A percentile compares a stretch with the other conserved stretches of the same genome.
Evolutionary conservation across 2,888 invertebrate species (phyloP).

Genomic region (Pasiphila rectangulata): DNA sequence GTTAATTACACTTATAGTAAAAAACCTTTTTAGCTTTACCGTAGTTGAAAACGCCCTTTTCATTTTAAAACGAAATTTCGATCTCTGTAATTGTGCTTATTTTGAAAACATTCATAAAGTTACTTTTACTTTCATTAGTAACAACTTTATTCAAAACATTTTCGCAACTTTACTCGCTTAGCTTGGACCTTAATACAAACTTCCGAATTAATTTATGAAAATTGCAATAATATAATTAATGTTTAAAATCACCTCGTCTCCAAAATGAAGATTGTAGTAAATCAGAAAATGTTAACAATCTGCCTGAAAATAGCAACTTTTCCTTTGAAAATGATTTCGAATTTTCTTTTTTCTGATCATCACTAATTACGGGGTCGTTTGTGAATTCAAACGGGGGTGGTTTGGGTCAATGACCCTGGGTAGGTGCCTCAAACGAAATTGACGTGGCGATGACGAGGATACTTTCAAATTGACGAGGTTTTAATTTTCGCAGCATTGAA

Average conservation of each 20-base stretch:
- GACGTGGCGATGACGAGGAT: slow-evolving; percentile 39
- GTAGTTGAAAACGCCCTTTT: too few species aligned
- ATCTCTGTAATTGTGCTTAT: too few species aligned
- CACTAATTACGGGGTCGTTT: slow-evolving; percentile 68
- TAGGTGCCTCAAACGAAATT: slow-evolving; percentile 35
- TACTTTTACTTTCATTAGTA: too few species aligned
- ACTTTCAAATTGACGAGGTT: slow-evolving; percentile 29
- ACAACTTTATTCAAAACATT: too few species aligned
- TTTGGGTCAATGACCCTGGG: slow-evolving; percentile 65
- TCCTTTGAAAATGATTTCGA: slow-evolving; percentile 56
- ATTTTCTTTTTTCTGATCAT: slow-evolving; percentile 59
- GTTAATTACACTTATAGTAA: too few species aligned
- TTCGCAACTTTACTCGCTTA: too few species aligned
- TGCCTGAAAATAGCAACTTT: slow-evolving; percentile 40
- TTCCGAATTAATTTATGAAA: slow-evolving; percentile 22
- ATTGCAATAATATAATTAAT: slow-evolving; percentile 29
- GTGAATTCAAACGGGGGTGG: slow-evolving; percentile 49
- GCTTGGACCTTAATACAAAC: slow-evolving; percentile 22
- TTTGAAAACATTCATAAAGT: too few species aligned
- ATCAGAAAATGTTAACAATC: too few species aligned
- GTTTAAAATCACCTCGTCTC: slow-evolving; percentile 10
- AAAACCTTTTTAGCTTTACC: too few species aligned
- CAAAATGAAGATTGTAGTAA: slow-evolving; percentile 12
- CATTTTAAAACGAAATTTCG: too few species aligned
- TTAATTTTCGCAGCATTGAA: slow-evolving; percentile 18